phyloP scores from a whole-genome alignment of 2,113 vertebrate species.

The Hucho hucho region DNA sequence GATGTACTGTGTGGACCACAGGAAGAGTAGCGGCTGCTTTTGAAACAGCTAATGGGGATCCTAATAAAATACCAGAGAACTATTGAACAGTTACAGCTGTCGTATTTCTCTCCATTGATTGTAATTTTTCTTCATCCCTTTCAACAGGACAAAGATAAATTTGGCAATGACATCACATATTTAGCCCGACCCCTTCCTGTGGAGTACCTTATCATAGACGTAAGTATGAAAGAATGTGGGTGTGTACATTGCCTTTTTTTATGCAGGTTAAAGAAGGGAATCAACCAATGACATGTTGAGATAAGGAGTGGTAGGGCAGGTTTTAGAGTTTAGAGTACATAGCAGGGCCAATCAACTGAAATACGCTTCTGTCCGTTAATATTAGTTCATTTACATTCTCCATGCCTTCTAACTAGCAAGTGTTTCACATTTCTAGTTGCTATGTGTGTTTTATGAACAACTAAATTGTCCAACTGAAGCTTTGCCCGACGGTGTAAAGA shows the following conservation, averaged over 20 bases:
- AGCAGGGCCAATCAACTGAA: not conserved
- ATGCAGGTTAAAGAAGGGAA: not conserved
- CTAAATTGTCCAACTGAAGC: not conserved
- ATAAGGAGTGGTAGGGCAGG: too few relatives aligned
- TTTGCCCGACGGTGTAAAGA: not conserved
- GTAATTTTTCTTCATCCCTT: conserved; percentile 41
- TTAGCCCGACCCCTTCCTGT: conserved; percentile 94
- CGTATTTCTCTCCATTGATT: not conserved
- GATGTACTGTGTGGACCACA: not conserved
- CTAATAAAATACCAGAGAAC: too few relatives aligned
- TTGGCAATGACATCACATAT: conserved; percentile 97
- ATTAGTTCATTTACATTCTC: not conserved
- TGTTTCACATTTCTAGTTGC: too few relatives aligned
- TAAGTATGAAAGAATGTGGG: conserved; percentile 69
- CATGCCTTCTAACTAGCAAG: not conserved
- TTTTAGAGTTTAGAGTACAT: too few relatives aligned
- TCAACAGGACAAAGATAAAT: conserved; percentile 94
- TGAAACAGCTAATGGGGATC: too few relatives aligned
- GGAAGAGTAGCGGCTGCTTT: too few relatives aligned
- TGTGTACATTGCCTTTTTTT: conserved; percentile 66
- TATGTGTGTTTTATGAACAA: not conserved
- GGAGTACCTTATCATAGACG: conserved; percentile 97
- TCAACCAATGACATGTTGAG: not conserved
- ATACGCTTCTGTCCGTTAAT: not conserved
- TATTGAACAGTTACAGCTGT: too few relatives aligned